Conservation (phyloP, 2,113 vertebrate species). For the Grallaria varia region DNA sequence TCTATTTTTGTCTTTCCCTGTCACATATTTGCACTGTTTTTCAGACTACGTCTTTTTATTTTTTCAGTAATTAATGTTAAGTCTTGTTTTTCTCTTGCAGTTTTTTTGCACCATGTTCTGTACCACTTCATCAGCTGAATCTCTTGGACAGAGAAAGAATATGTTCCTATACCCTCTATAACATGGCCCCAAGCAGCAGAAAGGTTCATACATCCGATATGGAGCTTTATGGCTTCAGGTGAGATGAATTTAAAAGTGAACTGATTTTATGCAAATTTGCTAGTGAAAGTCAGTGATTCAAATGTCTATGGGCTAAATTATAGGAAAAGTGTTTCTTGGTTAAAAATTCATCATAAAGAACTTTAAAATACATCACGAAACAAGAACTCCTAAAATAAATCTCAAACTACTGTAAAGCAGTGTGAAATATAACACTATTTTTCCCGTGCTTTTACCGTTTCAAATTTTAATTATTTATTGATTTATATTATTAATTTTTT, state of each 20-base stretch:
- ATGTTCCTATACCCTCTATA: background rate
- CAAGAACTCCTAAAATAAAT: background rate
- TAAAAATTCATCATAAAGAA: conserved; percentile 16
- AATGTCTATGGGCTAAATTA: conserved; percentile 3
- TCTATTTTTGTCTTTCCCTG: background rate
- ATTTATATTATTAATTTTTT: background rate
- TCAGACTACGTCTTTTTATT: background rate
- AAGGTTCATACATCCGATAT: background rate
- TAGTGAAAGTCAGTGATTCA: background rate
- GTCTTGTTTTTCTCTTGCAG: background rate
- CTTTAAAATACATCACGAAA: background rate
- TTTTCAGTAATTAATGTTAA: background rate
- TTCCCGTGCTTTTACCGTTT: background rate
- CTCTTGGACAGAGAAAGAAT: background rate
- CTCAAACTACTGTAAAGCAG: background rate
- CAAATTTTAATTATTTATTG: background rate
- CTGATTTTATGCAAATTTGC: background rate
- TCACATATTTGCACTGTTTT: background rate
- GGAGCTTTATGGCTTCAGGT: background rate
- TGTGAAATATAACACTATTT: background rate
- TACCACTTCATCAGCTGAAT: background rate
- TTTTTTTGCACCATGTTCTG: background rate
- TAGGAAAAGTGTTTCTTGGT: background rate
- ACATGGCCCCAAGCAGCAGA: rapidly evolving
- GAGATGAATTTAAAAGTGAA: background rate